These are phyloP conservation scores for Drosophila kohkoa DNA, from an alignment of 1,140 invertebrate species.

Conservation along the genomic window DNA sequence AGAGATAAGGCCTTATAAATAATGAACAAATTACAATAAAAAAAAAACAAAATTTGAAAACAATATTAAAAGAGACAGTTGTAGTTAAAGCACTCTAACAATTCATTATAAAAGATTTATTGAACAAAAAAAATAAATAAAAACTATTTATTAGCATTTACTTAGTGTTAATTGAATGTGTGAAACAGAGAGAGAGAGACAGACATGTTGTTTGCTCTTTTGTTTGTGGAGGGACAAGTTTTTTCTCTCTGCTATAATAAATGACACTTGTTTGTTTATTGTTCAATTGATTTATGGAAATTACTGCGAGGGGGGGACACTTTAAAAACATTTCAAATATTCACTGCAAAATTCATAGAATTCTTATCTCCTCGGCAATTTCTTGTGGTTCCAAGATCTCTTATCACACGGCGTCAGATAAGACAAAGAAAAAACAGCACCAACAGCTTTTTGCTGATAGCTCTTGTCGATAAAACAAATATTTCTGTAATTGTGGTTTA, in stretches of 20 bases:
- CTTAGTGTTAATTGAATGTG: conserved; percentile 64
- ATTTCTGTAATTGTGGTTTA: conserved; percentile 65
- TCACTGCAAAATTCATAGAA: conserved; percentile 25
- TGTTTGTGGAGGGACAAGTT: conserved; percentile 27
- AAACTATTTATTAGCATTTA: conserved; percentile 58
- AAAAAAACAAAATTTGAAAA: not conserved
- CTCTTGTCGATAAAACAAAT: conserved; percentile 62
- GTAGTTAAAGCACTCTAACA: conserved; percentile 21
- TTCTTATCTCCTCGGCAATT: conserved; percentile 45
- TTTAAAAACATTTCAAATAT: conserved; percentile 22
- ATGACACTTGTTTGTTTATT: conserved; percentile 47
- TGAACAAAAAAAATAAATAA: not conserved
- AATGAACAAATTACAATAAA: conserved; percentile 34
- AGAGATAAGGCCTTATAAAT: conserved; percentile 64
- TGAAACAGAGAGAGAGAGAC: no score
- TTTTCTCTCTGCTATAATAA: conserved; percentile 51
- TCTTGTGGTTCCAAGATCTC: conserved; percentile 32
- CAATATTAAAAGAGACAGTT: conserved; percentile 8
- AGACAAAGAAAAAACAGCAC: conserved; percentile 20
- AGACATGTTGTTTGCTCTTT: conserved; percentile 49
- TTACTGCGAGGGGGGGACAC: not conserved
- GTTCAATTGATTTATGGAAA: conserved; percentile 59
- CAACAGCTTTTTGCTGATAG: conserved; percentile 31
- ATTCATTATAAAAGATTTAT: conserved; percentile 30
- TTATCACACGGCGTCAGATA: conserved; percentile 57